These are phyloP conservation scores for Neodontobutis hainanensis DNA, from an alignment of 2,113 vertebrate species.

Conservation along the genomic window DNA sequence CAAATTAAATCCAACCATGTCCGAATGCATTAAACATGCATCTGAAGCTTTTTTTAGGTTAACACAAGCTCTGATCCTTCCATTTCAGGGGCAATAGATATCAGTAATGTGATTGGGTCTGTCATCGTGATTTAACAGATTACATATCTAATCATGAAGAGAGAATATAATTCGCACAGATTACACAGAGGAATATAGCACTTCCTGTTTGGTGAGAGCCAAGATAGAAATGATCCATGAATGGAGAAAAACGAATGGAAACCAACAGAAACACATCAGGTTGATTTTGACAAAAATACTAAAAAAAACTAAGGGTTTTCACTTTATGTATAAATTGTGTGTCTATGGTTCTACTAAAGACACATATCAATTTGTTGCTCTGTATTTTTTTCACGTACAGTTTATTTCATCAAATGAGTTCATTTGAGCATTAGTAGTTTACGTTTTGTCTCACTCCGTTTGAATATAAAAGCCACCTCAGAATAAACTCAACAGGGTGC, in stretches of 20 bases:
- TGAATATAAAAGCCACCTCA: no score
- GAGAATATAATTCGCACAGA: conserved; percentile 67
- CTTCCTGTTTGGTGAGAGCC: conserved; percentile 44
- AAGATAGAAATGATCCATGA: conserved; percentile 35
- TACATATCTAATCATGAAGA: conserved; percentile 69
- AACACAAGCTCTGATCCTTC: conserved; percentile 60
- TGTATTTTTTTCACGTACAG: no score
- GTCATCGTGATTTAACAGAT: conserved; percentile 71
- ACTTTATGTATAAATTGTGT: no score
- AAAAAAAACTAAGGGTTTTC: no score
- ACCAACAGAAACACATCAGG: no score
- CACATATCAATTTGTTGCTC: no score
- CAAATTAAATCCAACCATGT: conserved; percentile 59
- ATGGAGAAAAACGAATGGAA: conserved; percentile 35
- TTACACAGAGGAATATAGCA: conserved; percentile 53
- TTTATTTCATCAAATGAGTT: no score
- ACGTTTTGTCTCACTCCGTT: no score
- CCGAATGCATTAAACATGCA: conserved; percentile 51
- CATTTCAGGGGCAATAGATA: conserved; percentile 56
- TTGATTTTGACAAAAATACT: no score
- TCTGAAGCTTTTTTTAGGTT: conserved; percentile 30
- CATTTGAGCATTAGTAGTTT: no score
- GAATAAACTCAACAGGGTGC: no score
- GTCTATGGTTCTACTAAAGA: no score
- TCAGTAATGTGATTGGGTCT: conserved; percentile 75